Evolutionary conservation across 2,797 vertebrate genomes (phyloP).

Genomic region (Mionectes olivaceus): DNA sequence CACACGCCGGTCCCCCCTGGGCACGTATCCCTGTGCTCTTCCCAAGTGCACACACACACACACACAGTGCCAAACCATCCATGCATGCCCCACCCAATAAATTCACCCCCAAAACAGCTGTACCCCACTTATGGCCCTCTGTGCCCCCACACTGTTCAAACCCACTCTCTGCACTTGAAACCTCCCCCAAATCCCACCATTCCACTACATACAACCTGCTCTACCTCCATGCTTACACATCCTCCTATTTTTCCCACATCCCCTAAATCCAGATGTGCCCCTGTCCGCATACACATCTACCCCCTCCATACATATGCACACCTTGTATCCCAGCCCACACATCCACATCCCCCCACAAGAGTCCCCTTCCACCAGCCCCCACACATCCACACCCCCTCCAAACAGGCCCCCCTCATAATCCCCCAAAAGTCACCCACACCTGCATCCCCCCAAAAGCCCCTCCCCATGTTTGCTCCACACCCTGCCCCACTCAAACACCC

Average conservation of each 20-base stretch:
- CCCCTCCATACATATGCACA: not conserved
- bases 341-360: not conserved
- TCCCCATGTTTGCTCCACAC: not conserved
- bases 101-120: fast-evolving
- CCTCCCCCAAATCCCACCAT: not conserved
- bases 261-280: not conserved
- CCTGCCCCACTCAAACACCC: not conserved
- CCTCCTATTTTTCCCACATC: not conserved
- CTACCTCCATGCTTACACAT: fast-evolving
- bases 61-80: fast-evolving
- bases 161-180: fast-evolving
- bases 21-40: fast-evolving
- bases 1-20: fast-evolving
- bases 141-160: no score
- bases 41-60: fast-evolving
- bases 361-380: not conserved
- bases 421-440: not conserved
- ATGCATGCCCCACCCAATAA: fast-evolving
- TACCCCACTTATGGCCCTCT: fast-evolving
- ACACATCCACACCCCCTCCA: not conserved
- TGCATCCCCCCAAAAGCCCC: no score
- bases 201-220: fast-evolving
- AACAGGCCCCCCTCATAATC: not conserved
- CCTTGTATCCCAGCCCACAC: fast-evolving
- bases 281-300: fast-evolving